phyloP scores from a whole-genome alignment of 1,140 invertebrate species.

The Drosophila repletoides region DNA sequence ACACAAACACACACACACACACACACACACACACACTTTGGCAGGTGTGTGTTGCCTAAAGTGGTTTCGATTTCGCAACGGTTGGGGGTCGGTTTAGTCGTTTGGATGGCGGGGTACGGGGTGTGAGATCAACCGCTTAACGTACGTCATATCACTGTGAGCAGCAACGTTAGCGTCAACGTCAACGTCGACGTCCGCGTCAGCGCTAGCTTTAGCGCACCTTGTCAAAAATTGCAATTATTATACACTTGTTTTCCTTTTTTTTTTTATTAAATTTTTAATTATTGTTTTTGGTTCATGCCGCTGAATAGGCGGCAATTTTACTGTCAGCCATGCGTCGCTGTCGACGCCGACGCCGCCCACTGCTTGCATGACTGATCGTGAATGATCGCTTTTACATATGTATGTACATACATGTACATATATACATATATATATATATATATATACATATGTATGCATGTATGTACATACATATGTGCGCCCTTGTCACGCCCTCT shows the following conservation, averaged over 20 bases:
- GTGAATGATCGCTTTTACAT: neutral
- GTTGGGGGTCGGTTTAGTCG: neutral
- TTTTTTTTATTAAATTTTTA: conserved; percentile 54
- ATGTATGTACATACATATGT: neutral
- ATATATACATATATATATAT: neutral
- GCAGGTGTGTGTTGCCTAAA: conserved; percentile 72
- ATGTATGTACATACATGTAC: neutral
- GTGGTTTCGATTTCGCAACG: conserved; percentile 74
- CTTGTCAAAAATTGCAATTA: conserved; percentile 50
- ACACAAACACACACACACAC: conserved; percentile 24
- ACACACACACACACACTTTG: conserved; percentile 5
- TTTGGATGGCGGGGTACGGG: neutral
- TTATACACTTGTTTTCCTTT: neutral
- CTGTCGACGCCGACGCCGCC: conserved; percentile 27
- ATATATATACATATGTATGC: conserved; percentile 1
- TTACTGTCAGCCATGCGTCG: conserved; percentile 34
- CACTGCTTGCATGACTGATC: conserved; percentile 49
- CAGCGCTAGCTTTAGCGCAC: conserved; percentile 14
- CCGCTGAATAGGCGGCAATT: conserved; percentile 41
- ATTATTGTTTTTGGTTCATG: conserved; percentile 63
- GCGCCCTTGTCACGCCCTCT: neutral
- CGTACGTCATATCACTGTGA: conserved; percentile 55
- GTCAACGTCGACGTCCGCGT: neutral
- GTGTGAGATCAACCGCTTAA: conserved; percentile 34
- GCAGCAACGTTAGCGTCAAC: conserved; percentile 49